Conservation (phyloP, 1,140 invertebrate genomes). For the Tigriopus japonicus region DNA sequence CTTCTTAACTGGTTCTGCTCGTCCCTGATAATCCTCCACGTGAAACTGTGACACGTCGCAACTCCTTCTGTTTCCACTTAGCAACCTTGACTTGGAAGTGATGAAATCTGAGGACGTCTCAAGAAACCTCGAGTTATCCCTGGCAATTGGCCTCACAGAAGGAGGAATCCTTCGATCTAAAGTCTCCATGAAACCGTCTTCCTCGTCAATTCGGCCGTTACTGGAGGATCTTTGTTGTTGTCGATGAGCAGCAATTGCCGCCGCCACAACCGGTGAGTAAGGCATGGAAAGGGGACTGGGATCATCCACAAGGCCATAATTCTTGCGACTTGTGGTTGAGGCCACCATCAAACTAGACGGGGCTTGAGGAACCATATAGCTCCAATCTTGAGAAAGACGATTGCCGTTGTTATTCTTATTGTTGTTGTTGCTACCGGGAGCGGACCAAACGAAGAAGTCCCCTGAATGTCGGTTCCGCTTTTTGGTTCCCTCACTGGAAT, state of each 20-base stretch:
- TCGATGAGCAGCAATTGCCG: too few species aligned
- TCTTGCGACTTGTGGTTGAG: too few species aligned
- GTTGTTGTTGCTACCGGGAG: not conserved
- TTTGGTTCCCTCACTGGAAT: not conserved
- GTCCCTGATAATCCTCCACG: not conserved
- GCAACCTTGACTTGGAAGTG: not conserved
- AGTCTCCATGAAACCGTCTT: not conserved
- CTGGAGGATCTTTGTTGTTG: not conserved
- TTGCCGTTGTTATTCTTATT: not conserved
- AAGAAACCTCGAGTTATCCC: not conserved
- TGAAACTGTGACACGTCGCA: not conserved
- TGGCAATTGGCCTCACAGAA: not conserved
- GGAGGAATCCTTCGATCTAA: not conserved
- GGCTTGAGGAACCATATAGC: too few species aligned
- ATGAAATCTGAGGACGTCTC: not conserved
- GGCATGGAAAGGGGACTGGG: too few species aligned
- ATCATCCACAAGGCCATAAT: too few species aligned
- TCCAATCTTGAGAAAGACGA: not conserved
- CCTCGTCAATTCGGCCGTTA: not conserved
- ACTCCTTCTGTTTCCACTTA: not conserved
- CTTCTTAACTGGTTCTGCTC: not conserved
- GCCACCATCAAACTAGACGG: too few species aligned
- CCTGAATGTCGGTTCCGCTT: not conserved
- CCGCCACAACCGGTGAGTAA: too few species aligned
- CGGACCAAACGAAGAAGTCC: not conserved